Evolutionary conservation across 2,888 invertebrate species (phyloP).

Genomic region (Drosophila peninsularis): DNA sequence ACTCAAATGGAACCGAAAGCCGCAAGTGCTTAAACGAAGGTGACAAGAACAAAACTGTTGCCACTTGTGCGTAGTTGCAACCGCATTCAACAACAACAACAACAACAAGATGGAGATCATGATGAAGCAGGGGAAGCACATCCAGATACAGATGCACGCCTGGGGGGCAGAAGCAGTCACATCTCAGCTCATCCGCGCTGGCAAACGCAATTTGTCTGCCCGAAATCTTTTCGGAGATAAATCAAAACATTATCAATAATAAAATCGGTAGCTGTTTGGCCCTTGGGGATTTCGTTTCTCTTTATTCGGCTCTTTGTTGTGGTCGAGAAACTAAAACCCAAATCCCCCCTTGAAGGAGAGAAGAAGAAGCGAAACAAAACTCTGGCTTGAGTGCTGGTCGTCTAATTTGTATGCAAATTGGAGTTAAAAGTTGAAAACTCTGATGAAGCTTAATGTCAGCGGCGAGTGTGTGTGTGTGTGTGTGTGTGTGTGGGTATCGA

Average conservation of each 20-base stretch:
- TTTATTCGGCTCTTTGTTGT: conserved; percentile 59
- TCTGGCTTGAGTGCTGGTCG: conserved; percentile 52
- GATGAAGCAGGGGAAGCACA: not conserved
- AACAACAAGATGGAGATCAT: conserved; percentile 1
- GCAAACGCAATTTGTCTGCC: conserved; percentile 59
- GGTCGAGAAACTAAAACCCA: conserved; percentile 45
- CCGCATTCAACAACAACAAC: conserved; percentile 31
- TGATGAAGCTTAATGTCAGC: conserved; percentile 71
- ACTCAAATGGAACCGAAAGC: conserved; percentile 30
- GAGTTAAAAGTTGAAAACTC: conserved; percentile 61
- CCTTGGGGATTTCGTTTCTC: conserved; percentile 48
- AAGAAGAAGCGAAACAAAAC: conserved; percentile 7
- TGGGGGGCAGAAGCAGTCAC: conserved; percentile 6
- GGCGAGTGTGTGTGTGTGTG: not conserved
- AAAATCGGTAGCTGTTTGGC: conserved; percentile 82
- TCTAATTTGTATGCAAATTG: conserved; percentile 76
- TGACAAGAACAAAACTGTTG: conserved; percentile 40
- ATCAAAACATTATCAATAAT: conserved; percentile 82
- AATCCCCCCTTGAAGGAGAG: conserved; percentile 20
- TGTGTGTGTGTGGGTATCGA: not conserved
- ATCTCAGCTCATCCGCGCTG: conserved; percentile 7
- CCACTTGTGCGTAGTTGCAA: conserved; percentile 27
- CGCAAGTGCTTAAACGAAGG: conserved; percentile 37
- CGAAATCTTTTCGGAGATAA: conserved; percentile 73
- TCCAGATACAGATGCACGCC: conserved; percentile 1